phyloP scores from a whole-genome alignment of 2,888 invertebrate genomes.

The Caradrina clavipalpis region DNA sequence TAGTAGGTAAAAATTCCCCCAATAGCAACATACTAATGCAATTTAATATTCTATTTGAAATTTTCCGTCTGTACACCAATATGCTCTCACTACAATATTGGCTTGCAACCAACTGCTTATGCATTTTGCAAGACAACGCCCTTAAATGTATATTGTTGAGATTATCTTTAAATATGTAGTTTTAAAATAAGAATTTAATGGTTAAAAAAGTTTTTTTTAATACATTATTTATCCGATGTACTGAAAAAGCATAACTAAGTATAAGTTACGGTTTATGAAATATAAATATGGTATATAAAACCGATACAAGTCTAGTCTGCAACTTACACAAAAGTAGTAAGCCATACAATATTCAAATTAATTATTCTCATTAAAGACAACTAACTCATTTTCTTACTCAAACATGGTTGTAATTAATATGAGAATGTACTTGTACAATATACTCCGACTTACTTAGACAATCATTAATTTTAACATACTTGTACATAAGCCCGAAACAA shows the following conservation, averaged over 20 bases:
- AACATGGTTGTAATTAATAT: constrained; percentile 35
- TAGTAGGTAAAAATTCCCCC: background rate
- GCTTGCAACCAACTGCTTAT: constrained; percentile 16
- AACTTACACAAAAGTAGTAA: constrained; percentile 10
- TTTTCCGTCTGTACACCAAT: constrained; percentile 22
- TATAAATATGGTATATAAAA: background rate
- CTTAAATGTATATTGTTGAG: background rate
- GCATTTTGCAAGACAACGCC: constrained; percentile 11
- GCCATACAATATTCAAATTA: constrained; percentile 11
- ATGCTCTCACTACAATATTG: constrained; percentile 26
- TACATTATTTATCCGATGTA: too few relatives aligned
- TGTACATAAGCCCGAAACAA: constrained; percentile 27
- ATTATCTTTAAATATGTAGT: background rate
- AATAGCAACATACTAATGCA: constrained; percentile 16
- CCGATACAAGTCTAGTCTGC: background rate
- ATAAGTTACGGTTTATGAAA: too few relatives aligned
- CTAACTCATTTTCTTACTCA: constrained; percentile 29
- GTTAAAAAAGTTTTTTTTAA: background rate
- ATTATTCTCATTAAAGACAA: constrained; percentile 31
- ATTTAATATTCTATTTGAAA: constrained; percentile 10
- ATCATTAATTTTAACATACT: constrained; percentile 47
- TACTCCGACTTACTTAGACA: constrained; percentile 35
- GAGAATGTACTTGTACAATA: constrained; percentile 17
- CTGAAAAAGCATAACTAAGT: too few relatives aligned
- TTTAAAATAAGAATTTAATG: background rate